Evolutionary conservation across 2,113 vertebrate genomes (phyloP).

Genomic region (Eudyptes chrysolophus): DNA sequence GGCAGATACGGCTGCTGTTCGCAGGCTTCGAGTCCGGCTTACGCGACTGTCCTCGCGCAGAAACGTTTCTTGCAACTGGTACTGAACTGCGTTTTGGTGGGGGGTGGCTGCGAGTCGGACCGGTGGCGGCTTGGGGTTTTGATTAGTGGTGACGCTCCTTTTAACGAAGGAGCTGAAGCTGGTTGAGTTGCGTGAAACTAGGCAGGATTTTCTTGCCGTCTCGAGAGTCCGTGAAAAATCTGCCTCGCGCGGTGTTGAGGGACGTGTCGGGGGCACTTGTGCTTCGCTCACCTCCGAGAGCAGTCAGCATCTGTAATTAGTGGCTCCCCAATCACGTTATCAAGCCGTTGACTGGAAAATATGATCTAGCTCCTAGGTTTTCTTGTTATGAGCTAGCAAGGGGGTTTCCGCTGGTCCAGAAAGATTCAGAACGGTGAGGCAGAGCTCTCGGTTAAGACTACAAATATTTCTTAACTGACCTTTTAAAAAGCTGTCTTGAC

Average conservation of each 20-base stretch:
- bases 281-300: not conserved
- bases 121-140: not conserved
- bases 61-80: not conserved
- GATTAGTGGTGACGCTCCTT: not conserved
- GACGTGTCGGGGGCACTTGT: accelerated
- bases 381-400: accelerated
- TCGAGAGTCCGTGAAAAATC: accelerated
- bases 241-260: not conserved
- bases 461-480: not conserved
- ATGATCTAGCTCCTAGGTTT: not conserved
- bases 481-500: not conserved
- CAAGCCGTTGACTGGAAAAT: not conserved
- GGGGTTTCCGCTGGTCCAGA: accelerated
- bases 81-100: accelerated
- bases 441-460: not conserved
- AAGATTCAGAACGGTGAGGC: not conserved
- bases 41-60: accelerated
- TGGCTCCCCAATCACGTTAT: not conserved
- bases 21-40: not conserved
- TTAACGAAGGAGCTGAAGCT: not conserved
- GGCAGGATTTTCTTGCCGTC: accelerated
- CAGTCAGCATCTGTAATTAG: not conserved
- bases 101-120: not conserved
- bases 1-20: not conserved
- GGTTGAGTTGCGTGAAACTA: accelerated